phyloP scores from a whole-genome alignment of 2,113 vertebrate genomes.

The Nestor notabilis region DNA sequence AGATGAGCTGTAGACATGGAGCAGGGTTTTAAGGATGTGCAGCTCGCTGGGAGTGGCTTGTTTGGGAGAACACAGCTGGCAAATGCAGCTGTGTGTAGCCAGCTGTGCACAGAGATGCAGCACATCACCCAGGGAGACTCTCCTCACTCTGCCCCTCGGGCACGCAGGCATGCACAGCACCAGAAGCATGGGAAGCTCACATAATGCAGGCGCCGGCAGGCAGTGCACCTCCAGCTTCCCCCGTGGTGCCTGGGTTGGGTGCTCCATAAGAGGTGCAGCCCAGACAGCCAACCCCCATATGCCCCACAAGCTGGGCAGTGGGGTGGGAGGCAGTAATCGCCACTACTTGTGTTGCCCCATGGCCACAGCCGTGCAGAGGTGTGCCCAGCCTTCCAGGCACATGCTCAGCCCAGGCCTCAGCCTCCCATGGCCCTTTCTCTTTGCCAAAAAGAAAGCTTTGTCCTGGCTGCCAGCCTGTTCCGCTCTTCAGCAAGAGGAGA shows the following conservation, averaged over 20 bases:
- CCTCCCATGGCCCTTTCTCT: neutral
- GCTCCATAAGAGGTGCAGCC: neutral
- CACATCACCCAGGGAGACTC: neutral
- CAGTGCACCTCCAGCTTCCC: neutral
- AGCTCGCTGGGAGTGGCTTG: neutral
- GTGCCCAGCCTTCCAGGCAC: neutral
- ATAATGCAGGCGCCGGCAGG: neutral
- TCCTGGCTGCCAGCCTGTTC: neutral
- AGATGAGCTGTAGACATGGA: neutral
- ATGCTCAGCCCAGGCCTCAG: fast-evolving
- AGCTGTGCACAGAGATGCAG: neutral
- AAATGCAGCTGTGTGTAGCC: neutral
- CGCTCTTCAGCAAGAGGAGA: neutral
- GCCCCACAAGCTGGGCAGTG: neutral
- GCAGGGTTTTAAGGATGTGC: neutral
- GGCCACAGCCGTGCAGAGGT: neutral
- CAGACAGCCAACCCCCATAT: neutral
- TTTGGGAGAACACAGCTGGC: neutral
- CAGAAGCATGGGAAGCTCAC: neutral
- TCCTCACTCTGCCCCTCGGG: fast-evolving
- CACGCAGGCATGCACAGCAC: neutral
- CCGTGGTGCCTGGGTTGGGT: fast-evolving
- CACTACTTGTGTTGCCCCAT: neutral
- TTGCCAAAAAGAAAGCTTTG: neutral
- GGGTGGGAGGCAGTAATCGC: neutral